Base-by-base conservation (phyloP, 2,113 vertebrate genomes). In the Pteruthius melanotis region DNA sequence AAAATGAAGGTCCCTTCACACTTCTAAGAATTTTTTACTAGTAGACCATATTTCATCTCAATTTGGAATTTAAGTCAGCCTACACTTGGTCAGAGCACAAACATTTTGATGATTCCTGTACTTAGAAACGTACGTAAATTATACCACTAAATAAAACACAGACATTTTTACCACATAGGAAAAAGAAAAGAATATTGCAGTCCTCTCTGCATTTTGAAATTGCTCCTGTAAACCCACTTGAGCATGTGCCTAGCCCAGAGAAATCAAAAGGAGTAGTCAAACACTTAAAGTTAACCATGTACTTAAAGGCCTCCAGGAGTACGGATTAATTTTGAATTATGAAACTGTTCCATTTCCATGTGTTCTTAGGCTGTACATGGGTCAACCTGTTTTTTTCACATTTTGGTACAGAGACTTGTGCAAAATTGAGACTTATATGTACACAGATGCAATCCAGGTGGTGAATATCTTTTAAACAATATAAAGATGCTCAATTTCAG, bases 241-340 rank as follows among this genome's bases (percentile, higher is more conserved):
- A 78, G 79, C 64, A 87, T 95, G 64, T 87, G 49, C 56, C 81
- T 66, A 72, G 85, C 68, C 37, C 68, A 87, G 56, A 90, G 79
- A 94, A 95, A 89, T 92, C 90, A 93, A 93, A 84, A 92, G 72
- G 57, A 71, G 80, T 72, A 78, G 60, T 78, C 76, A 84, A 95
- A 90, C 72, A 90, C 80, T 70, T 92, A 66, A 44, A 87, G 56
- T 83, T 81, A 91, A 64, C 76, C 65, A 60, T 39, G 76, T 76
- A 57, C 88, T 82, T 53, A 87, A 90, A 49, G 53, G 56, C 57
- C 86, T 84, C 54, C 56, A 92, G 90, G 49, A 89, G 77, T 68
- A 17, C 53, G 23, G 44, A 75, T 89, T 89, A 78, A 90, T 93
- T 95, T 23, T 92, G 88, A 44, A 90, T 94, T 89, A 80, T 75